Evolutionary conservation across 2,113 vertebrate genomes (phyloP).

Genomic region (Hucho hucho): DNA sequence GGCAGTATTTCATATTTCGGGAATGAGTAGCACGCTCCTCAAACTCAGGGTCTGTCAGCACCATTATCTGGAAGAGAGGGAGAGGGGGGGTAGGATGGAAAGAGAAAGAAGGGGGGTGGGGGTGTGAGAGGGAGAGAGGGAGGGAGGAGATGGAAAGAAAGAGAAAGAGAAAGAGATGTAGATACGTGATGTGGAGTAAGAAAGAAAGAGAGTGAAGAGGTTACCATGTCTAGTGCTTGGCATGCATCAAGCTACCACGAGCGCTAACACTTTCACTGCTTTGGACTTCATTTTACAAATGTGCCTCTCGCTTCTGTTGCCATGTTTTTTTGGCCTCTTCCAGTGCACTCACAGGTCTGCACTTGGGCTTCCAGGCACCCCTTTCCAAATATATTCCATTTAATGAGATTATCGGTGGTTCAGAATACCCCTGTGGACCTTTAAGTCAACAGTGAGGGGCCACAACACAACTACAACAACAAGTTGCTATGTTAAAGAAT

Average conservation of each 20-base stretch:
- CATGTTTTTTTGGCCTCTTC: constrained; percentile 19
- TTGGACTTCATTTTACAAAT: constrained; percentile 36
- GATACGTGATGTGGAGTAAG: constrained; percentile 6
- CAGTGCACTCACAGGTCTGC: not conserved
- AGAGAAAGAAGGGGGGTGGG: not conserved
- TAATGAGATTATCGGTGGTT: not conserved
- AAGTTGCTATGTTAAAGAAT: too few relatives aligned
- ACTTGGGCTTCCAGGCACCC: not conserved
- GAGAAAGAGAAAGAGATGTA: not conserved
- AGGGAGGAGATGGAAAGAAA: constrained; percentile 20
- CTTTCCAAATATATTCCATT: not conserved
- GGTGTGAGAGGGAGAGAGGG: constrained; percentile 10
- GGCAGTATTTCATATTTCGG: constrained; percentile 92
- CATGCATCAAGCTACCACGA: constrained; percentile 21
- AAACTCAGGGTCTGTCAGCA: constrained; percentile 94
- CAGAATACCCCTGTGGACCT: not conserved
- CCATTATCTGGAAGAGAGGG: constrained; percentile 85
- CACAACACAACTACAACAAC: not conserved
- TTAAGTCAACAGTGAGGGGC: not conserved
- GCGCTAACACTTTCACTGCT: constrained; percentile 39
- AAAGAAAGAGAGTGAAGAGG: constrained; percentile 21
- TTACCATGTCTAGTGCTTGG: constrained; percentile 25
- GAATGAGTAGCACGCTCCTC: constrained; percentile 95
- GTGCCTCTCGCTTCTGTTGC: constrained; percentile 27
- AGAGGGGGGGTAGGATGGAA: constrained; percentile 10